Evolutionary conservation across 2,113 vertebrate genomes (phyloP).

Genomic region (Syngnathoides biaculeatus): DNA sequence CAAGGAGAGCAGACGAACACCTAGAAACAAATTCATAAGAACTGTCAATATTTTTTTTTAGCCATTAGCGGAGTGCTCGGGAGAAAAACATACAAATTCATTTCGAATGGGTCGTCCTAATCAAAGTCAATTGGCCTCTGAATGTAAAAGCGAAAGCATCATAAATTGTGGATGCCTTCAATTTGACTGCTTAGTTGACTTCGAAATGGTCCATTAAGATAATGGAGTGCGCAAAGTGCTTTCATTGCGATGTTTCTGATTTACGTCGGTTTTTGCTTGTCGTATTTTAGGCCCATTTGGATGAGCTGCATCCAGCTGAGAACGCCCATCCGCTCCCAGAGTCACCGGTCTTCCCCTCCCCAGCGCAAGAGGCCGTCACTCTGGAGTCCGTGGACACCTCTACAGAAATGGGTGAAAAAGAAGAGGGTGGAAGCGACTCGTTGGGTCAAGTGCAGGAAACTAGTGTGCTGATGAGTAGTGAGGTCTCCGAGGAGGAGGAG

Average conservation of each 20-base stretch:
- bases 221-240: conserved; percentile 17
- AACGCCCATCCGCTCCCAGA: conserved; percentile 12
- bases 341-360: conserved; percentile 12
- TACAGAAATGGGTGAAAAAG: conserved; percentile 44
- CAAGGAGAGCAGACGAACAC: conserved; percentile 16
- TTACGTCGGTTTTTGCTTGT: conserved; percentile 18
- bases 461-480: conserved; percentile 76
- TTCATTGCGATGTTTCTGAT: conserved; percentile 16
- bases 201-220: conserved; percentile 33
- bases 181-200: conserved; percentile 23
- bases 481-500: conserved; percentile 65
- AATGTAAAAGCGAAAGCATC: conserved; percentile 17
- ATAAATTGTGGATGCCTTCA: conserved; percentile 20
- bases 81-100: conserved; percentile 10
- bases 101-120: conserved; percentile 13
- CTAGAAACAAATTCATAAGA: conserved; percentile 27
- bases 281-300: conserved; percentile 50
- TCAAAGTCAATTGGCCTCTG: conserved; percentile 17
- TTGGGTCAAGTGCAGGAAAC: conserved; percentile 65
- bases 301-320: conserved; percentile 32
- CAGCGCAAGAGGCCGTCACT: conserved; percentile 16
- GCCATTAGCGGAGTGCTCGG: background rate
- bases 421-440: conserved; percentile 58
- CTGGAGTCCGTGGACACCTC: conserved; percentile 32
- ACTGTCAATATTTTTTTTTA: background rate